These are phyloP conservation scores for Unio delphinus DNA, from an alignment of 2,888 invertebrate species.

Conservation along the genomic window DNA sequence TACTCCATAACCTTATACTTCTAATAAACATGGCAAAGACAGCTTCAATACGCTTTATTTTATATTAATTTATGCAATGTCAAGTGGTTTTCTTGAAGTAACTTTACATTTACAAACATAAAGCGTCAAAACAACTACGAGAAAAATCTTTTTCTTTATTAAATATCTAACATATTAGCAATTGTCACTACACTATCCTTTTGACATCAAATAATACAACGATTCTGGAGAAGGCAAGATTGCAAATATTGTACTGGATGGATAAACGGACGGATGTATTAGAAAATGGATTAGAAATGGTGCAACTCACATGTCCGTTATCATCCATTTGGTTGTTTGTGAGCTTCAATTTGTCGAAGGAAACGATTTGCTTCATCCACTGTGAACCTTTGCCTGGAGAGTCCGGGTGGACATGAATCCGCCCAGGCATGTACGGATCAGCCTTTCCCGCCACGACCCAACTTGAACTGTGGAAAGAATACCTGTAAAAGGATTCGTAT, in stretches of 20 bases:
- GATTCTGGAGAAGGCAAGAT: no score
- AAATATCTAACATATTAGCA: no score
- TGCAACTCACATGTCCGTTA: slow-evolving; percentile 91
- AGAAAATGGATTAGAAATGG: neutral
- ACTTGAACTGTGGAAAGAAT: slow-evolving; percentile 81
- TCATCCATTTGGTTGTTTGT: slow-evolving; percentile 98
- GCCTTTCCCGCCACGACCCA: slow-evolving; percentile 77
- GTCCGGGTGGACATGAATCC: slow-evolving; percentile 97
- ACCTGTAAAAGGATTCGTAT: slow-evolving; percentile 73
- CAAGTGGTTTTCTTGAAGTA: no score
- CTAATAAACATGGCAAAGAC: no score
- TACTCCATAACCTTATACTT: no score
- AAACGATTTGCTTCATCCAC: slow-evolving; percentile 97
- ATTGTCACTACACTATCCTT: no score
- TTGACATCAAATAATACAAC: no score
- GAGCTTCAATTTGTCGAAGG: slow-evolving; percentile 95
- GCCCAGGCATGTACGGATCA: slow-evolving; percentile 85
- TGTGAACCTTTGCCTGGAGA: slow-evolving; percentile 93
- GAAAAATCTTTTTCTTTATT: no score
- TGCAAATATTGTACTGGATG: neutral
- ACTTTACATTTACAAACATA: no score
- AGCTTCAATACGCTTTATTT: no score
- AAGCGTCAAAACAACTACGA: no score
- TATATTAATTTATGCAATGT: no score
- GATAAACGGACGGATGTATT: neutral